Evolutionary conservation across 2,113 vertebrate species (phyloP), one percentile per base, ranked within the genome.

Genomic region (Elephantulus edwardii): DNA sequence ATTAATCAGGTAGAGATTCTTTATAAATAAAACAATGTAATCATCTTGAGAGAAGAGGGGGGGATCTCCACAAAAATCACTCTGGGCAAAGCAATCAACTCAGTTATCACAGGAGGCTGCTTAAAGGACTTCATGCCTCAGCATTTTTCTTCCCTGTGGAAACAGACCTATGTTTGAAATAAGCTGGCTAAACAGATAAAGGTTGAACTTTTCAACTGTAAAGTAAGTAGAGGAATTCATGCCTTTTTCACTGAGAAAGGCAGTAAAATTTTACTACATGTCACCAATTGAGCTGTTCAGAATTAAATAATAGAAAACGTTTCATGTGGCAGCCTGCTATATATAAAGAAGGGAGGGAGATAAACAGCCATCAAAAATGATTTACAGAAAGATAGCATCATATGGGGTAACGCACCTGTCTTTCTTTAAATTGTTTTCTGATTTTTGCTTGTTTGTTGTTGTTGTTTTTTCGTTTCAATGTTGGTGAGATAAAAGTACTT

Each of bases 141-240:
- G 76, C 84, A 78, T 9, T 95, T 95, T 40, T 90, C 42, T 30
- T 89, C n/a, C 38, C 72, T 75, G 52, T 40, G 68, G 48, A 94
- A 54, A 83, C 54, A 96, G 50, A 88, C 78, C 86, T 92, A 50
- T 83, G 64, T 42, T 82, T 38, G 70, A 94, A 95, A 95, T 92
- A 93, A 93, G 94, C 93, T 92, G 91, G 91, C 90, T 93, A 93
- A 95, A 94, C 83, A 95, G 93, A 94, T 95, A 95, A 93, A 95
- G 92, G 62, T 77, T 97, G 95, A 97, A 96, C 93, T 96, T 97
- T 96, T 97, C 94, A 96, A 92, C 91, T 91, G 68, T 85, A 83
- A 82, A 83, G 77, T n/a, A 95, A 88, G 90, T 93, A 87, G 24
- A 96, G 91, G 46, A 90, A 91, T 93, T 72, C 33, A 79, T 83